phyloP scores from a whole-genome alignment of 2,888 invertebrate species.

The Andrena trimmerana region DNA sequence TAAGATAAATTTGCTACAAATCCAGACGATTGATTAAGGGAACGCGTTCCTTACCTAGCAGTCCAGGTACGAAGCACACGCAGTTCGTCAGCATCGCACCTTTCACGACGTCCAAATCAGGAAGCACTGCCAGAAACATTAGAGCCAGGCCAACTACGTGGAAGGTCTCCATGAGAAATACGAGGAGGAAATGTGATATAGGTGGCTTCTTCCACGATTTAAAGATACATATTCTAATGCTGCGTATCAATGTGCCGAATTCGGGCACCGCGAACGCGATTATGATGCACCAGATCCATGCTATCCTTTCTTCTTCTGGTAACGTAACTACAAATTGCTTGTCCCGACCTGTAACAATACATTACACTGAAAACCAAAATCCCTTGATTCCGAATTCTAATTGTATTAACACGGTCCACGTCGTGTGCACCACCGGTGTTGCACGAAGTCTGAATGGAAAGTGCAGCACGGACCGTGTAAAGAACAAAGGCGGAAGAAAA shows the following conservation, averaged over 20 bases:
- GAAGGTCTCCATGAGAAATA: slow-evolving; percentile 94
- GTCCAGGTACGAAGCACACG: slow-evolving; percentile 95
- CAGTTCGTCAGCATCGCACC: slow-evolving; percentile 99
- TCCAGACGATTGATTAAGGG: background rate
- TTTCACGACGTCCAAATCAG: slow-evolving; percentile 96
- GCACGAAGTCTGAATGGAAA: too few species aligned
- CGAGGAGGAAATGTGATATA: slow-evolving; percentile 88
- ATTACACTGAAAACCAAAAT: background rate
- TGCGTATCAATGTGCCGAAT: slow-evolving; percentile 93
- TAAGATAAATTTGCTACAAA: background rate
- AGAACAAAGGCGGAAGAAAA: background rate
- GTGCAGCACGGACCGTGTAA: background rate
- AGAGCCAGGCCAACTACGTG: slow-evolving; percentile 95
- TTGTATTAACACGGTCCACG: too few species aligned
- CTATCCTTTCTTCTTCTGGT: slow-evolving; percentile 94
- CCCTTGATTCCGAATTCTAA: too few species aligned
- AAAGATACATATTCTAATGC: slow-evolving; percentile 95
- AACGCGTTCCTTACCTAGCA: slow-evolving; percentile 86
- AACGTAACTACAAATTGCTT: slow-evolving; percentile 93
- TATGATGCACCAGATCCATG: slow-evolving; percentile 97
- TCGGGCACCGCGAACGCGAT: slow-evolving; percentile 96
- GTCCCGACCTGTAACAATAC: slow-evolving; percentile 90
- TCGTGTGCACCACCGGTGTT: too few species aligned
- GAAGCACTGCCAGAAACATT: slow-evolving; percentile 94
- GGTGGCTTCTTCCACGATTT: slow-evolving; percentile 93